Conservation (phyloP, 2,888 invertebrate species). For the Alcis repandata region DNA sequence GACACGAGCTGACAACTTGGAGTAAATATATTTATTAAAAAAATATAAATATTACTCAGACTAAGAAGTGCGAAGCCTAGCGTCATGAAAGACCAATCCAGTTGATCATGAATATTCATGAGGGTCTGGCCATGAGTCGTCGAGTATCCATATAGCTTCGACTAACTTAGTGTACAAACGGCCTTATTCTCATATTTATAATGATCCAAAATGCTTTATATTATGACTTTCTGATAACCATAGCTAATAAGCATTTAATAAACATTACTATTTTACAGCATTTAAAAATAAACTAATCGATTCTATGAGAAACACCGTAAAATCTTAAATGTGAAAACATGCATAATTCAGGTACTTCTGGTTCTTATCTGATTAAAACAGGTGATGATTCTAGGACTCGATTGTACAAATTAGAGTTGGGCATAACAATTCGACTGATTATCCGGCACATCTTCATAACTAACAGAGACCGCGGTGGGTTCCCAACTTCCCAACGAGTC, state of each 20-base stretch:
- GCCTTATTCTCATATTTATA: background rate
- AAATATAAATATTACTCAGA: background rate
- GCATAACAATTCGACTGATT: background rate
- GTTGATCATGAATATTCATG: too few relatives aligned
- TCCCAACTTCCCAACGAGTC: too few relatives aligned
- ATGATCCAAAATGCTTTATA: background rate
- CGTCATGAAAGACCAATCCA: too few relatives aligned
- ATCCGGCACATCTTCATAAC: too few relatives aligned
- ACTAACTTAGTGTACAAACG: background rate
- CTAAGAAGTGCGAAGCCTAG: background rate
- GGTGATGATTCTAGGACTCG: background rate
- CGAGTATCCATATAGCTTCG: background rate
- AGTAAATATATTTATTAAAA: background rate
- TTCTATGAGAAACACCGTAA: slow-evolving; percentile 21
- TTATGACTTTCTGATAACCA: slow-evolving; percentile 7
- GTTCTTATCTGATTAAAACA: background rate
- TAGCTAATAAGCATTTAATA: slow-evolving; percentile 7
- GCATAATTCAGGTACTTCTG: slow-evolving; percentile 16
- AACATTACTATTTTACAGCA: slow-evolving; percentile 12
- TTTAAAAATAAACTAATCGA: slow-evolving; percentile 14
- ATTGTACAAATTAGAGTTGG: slow-evolving; percentile 10
- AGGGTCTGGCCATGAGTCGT: too few relatives aligned
- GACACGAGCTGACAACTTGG: background rate
- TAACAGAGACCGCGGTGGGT: too few relatives aligned
- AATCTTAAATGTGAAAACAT: slow-evolving; percentile 25